Percentiles rank a stretch among this genome's conserved stretches.
phyloP scores from a whole-genome alignment of 2,888 invertebrate genomes.

The Phanerotoma sp. region DNA sequence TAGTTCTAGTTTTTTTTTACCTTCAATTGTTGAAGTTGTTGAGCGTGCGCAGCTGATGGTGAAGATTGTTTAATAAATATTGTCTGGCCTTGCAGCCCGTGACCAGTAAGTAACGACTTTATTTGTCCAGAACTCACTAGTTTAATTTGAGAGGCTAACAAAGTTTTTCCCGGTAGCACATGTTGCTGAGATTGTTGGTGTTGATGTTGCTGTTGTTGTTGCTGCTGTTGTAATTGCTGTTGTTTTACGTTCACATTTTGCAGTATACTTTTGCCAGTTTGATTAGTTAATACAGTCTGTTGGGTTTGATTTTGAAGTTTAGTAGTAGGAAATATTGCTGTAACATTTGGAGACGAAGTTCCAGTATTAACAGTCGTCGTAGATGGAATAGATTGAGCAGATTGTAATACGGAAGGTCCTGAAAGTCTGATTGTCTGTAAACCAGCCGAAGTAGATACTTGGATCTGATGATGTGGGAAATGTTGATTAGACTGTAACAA shows the following conservation, averaged over 20 bases:
- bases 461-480: slow-evolving; percentile 55
- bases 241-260: slow-evolving; percentile 24
- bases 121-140: slow-evolving; percentile 54
- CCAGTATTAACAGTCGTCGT: slow-evolving; percentile 49
- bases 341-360: slow-evolving; percentile 48
- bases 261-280: slow-evolving; percentile 32
- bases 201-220: slow-evolving; percentile 43
- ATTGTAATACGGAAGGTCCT: slow-evolving; percentile 55
- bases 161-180: slow-evolving; percentile 53
- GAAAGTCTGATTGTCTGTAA: slow-evolving; percentile 62
- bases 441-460: slow-evolving; percentile 57
- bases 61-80: slow-evolving; percentile 55
- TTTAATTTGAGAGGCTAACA: slow-evolving; percentile 54
- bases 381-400: slow-evolving; percentile 54
- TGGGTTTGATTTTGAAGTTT: slow-evolving; percentile 50
- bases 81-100: slow-evolving; percentile 55
- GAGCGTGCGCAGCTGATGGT: slow-evolving; percentile 43
- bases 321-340: slow-evolving; percentile 58
- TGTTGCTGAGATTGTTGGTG: slow-evolving; percentile 44
- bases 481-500: slow-evolving; percentile 54
- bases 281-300: slow-evolving; percentile 29
- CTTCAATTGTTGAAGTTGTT: slow-evolving; percentile 44
- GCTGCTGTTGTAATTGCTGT: slow-evolving; percentile 40
- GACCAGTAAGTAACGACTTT: slow-evolving; percentile 53
- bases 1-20: too few species aligned